These are phyloP conservation scores for Megaustenia siamemsis DNA, from an alignment of 2,888 invertebrate species.

Conservation along the genomic window DNA sequence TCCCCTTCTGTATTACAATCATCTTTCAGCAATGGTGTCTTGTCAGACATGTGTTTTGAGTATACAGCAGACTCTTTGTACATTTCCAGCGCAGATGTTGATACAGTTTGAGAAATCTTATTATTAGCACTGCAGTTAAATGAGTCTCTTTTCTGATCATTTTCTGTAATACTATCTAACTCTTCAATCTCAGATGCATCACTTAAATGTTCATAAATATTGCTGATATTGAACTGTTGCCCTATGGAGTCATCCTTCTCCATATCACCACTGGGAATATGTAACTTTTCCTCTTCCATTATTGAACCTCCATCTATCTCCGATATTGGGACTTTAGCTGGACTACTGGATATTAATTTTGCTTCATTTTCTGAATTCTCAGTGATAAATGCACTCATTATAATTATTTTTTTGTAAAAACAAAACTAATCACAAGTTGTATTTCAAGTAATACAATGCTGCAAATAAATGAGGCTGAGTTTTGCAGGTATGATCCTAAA, in stretches of 20 bases:
- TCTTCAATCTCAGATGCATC: neutral
- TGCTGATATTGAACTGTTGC: neutral
- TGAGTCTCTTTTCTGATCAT: neutral
- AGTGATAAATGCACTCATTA: constrained; percentile 1
- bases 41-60: neutral
- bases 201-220: neutral
- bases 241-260: neutral
- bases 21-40: neutral
- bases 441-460: neutral
- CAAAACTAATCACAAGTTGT: neutral
- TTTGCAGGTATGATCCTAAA: neutral
- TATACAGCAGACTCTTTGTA: neutral
- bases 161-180: neutral
- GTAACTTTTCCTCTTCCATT: neutral
- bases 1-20: constrained; percentile 8
- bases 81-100: constrained; percentile 13
- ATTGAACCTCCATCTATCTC: neutral
- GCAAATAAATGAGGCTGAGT: too few species aligned
- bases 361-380: neutral
- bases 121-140: neutral
- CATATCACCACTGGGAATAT: neutral
- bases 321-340: neutral
- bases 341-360: neutral
- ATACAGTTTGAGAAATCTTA: neutral
- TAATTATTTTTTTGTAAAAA: too few species aligned